Conservation (phyloP, 2,888 invertebrate species). For the Pterostichus niger region DNA sequence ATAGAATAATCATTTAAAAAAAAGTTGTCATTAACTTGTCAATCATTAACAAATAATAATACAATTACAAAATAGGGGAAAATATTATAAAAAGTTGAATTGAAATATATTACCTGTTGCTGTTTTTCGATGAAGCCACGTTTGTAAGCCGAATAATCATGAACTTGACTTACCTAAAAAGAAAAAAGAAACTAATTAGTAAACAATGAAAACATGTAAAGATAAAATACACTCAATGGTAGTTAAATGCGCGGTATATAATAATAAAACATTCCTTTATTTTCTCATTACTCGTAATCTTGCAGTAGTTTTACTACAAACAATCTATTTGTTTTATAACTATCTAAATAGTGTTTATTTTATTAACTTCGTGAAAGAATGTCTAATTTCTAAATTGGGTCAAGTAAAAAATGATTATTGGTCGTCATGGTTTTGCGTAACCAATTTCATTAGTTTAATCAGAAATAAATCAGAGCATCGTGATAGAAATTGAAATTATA, state of each 20-base stretch:
- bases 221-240: constrained; percentile 12
- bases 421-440: constrained; percentile 1
- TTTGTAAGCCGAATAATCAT: constrained; percentile 4
- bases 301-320: neutral
- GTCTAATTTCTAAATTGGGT: constrained; percentile 29
- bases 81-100: constrained; percentile 1
- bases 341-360: neutral
- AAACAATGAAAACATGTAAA: constrained; percentile 8
- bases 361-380: constrained; percentile 35
- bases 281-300: neutral
- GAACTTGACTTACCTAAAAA: constrained; percentile 44
- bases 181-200: constrained; percentile 28
- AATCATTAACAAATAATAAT: too few species aligned
- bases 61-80: too few species aligned
- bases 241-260: constrained; percentile 10
- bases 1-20: too few species aligned
- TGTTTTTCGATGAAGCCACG: neutral
- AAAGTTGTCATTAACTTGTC: too few species aligned
- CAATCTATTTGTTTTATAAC: neutral
- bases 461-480: constrained; percentile 39
- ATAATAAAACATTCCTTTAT: neutral
- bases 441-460: constrained; percentile 27
- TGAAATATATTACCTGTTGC: constrained; percentile 36
- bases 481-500: constrained; percentile 1
- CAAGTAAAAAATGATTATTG: constrained; percentile 35